Evolutionary conservation across 2,113 vertebrate species (phyloP).

Genomic region (Pseudopipra pipra): DNA sequence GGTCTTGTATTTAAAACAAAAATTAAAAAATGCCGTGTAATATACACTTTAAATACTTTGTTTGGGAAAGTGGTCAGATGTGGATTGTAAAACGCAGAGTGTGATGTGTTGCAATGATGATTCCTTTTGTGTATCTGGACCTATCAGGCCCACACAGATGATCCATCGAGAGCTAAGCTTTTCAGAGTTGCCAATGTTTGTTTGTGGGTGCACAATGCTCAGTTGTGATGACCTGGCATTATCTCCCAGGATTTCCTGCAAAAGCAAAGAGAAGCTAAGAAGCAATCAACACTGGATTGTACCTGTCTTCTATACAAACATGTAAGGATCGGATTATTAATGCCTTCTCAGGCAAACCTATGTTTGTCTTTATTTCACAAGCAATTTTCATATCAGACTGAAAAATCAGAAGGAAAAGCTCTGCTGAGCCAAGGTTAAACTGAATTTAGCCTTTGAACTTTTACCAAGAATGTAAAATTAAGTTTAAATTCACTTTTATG

Average conservation of each 20-base stretch:
- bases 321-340: constrained; percentile 75
- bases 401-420: constrained; percentile 47
- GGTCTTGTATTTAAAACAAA: neutral
- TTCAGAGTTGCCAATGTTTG: constrained; percentile 22
- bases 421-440: constrained; percentile 52
- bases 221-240: constrained; percentile 22
- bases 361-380: constrained; percentile 77
- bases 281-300: constrained; percentile 72
- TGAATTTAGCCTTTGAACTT: constrained; percentile 68
- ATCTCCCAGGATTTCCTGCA: constrained; percentile 57
- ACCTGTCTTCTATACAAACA: constrained; percentile 74
- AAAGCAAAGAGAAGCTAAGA: constrained; percentile 68
- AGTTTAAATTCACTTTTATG: constrained; percentile 61
- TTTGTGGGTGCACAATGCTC: neutral
- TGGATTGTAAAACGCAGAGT: neutral
- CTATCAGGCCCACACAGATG: neutral
- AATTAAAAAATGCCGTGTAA: neutral
- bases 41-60: neutral
- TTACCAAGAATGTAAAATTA: constrained; percentile 38
- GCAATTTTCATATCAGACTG: constrained; percentile 68
- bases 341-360: constrained; percentile 54
- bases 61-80: constrained; percentile 30
- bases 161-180: neutral
- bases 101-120: neutral
- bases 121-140: neutral